Percentiles rank a stretch among this genome's conserved stretches.
These are phyloP conservation scores for Holocentrus rufus DNA, from an alignment of 2,797 vertebrate species.

Conservation along the genomic window DNA sequence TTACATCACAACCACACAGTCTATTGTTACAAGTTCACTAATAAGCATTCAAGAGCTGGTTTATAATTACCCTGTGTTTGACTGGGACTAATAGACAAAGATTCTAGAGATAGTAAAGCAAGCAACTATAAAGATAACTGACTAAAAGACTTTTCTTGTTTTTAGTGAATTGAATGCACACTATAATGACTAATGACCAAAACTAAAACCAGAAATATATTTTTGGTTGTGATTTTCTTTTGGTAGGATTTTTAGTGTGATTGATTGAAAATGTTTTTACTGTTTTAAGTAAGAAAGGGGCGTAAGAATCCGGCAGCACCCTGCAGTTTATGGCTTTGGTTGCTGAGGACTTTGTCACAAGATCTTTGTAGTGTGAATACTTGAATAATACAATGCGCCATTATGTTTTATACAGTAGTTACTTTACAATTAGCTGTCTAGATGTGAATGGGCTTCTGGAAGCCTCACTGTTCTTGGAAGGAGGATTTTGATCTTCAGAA, in stretches of 20 bases:
- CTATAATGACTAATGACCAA: background rate
- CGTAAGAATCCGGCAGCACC: no score
- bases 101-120: no score
- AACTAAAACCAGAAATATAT: background rate
- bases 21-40: background rate
- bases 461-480: background rate
- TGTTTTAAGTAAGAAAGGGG: no score
- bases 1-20: background rate
- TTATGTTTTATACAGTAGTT: background rate
- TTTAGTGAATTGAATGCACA: no score
- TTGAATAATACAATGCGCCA: no score
- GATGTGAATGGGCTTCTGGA: background rate
- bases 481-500: conserved; percentile 3
- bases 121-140: background rate
- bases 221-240: no score
- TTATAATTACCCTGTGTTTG: background rate
- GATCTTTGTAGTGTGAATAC: no score
- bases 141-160: background rate
- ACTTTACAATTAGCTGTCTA: background rate
- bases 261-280: no score
- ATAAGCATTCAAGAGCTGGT: conserved; percentile 8
- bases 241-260: no score
- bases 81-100: background rate
- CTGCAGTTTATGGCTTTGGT: no score
- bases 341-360: no score